Base-by-base conservation (phyloP, 2,113 vertebrate species). In the Noctilio leporinus region DNA sequence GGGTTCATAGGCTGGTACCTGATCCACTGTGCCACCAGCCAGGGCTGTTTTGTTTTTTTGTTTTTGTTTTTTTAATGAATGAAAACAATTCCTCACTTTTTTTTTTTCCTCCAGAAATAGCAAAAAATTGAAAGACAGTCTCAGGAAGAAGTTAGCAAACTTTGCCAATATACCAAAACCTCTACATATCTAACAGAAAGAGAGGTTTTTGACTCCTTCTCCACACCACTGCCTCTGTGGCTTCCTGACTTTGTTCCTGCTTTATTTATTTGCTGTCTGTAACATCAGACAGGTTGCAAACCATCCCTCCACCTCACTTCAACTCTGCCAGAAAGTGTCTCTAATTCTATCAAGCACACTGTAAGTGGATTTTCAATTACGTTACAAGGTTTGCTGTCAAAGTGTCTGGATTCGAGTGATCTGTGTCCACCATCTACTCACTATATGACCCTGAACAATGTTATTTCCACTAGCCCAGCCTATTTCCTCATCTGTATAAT, bases 81-180 rank as follows among this genome's bases (percentile, higher is more conserved):
- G 30, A 94, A 90, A 96, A 22, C 22, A 89, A 30, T 93, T 89
- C 38, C 47, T 82, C 26, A n/a, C n/a, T 73, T 89, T 76, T 88
- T 73, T 72, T 43, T 26, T 43, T 40, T 11, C 5, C 22, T 93
- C 62, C 40, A 86, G 73, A 83, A 85, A 88, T 35, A 82, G 53
- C 49, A 89, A 84, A 89, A 95, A 95, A 47, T 20, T 84, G 55
- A 40, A 83, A 88, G 45, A 84, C 38, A 82, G 72, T 84, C 73
- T 24, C 70, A 89, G 47, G 51, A 43, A 88, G 77, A 75, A 51
- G 20, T 53, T 45, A 38, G 45, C 35, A 89, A 93, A 40, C 38
- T 38, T 53, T 72, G 40, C 45, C 43, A 94, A 17, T 38, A 30
- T 59, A 40, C 59, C 19, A 22, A 47, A 35, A 22, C 80, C 19